Evolutionary conservation across 2,888 invertebrate genomes (phyloP).

Genomic region (Crioceris asparagi): DNA sequence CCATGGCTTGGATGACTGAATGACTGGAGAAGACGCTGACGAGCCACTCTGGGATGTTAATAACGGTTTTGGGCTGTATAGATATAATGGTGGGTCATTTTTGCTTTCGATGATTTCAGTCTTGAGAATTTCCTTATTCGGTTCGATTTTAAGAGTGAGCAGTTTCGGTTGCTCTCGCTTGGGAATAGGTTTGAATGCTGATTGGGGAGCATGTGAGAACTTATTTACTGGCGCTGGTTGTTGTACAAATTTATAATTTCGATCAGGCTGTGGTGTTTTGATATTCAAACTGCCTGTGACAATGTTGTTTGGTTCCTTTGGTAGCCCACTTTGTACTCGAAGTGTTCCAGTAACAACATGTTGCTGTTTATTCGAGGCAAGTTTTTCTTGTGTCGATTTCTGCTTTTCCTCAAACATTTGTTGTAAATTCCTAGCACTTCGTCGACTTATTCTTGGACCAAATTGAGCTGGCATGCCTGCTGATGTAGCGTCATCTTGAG

Average conservation of each 20-base stretch:
- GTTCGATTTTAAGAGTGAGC: conserved; percentile 13
- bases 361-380: conserved; percentile 2
- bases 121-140: conserved; percentile 23
- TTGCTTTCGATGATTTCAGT: conserved; percentile 17
- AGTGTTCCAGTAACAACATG: conserved; percentile 10
- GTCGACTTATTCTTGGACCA: conserved; percentile 35
- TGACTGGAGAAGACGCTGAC: conserved; percentile 17
- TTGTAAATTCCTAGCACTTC: conserved; percentile 32
- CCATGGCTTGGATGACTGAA: conserved; percentile 39
- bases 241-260: conserved; percentile 41
- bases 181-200: conserved; percentile 57
- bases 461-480: conserved; percentile 26
- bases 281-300: conserved; percentile 37
- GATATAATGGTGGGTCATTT: conserved; percentile 25
- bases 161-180: conserved; percentile 27
- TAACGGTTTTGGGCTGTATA: conserved; percentile 36
- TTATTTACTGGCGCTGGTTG: conserved; percentile 56
- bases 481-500: conserved; percentile 43
- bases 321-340: conserved; percentile 19
- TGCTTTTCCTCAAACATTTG: conserved; percentile 37
- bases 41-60: conserved; percentile 15
- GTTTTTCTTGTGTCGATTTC: conserved; percentile 26
- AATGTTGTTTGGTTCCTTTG: too few relatives aligned
- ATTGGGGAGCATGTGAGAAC: conserved; percentile 67
- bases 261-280: conserved; percentile 21